A percentile compares a stretch with the other conserved stretches of the same genome.
phyloP scores from a whole-genome alignment of 2,888 invertebrate genomes.

The Heliconius erato region DNA sequence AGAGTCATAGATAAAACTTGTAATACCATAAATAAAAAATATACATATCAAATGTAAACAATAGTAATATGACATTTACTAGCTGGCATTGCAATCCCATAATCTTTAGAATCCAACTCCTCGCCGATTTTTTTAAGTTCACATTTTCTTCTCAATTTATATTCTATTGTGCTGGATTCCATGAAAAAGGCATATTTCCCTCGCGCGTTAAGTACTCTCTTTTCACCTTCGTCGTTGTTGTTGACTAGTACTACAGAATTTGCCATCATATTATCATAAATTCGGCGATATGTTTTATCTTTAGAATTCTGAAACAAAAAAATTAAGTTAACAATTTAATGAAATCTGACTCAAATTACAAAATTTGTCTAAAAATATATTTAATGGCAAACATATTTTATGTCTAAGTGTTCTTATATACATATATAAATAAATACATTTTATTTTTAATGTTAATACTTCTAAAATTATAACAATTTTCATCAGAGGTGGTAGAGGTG shows the following conservation, averaged over 20 bases:
- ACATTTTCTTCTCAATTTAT: constrained; percentile 93
- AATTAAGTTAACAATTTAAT: background rate
- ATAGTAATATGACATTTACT: constrained; percentile 84
- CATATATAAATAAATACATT: too few relatives aligned
- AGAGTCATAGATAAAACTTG: too few relatives aligned
- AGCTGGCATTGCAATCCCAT: constrained; percentile 94
- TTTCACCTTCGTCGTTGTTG: constrained; percentile 93
- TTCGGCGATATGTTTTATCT: constrained; percentile 93
- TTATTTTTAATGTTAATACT: too few relatives aligned
- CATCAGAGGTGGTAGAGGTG: too few relatives aligned
- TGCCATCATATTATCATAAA: constrained; percentile 95
- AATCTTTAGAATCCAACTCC: constrained; percentile 92
- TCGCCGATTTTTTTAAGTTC: constrained; percentile 92
- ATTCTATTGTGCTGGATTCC: constrained; percentile 98
- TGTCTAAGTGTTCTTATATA: too few relatives aligned
- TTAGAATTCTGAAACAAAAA: constrained; percentile 86
- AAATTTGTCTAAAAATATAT: too few relatives aligned
- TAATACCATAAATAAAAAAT: too few relatives aligned
- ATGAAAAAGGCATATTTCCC: constrained; percentile 95
- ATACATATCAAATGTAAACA: background rate
- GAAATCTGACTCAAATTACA: too few relatives aligned
- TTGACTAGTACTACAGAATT: constrained; percentile 91
- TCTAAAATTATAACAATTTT: too few relatives aligned
- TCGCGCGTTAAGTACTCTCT: constrained; percentile 87
- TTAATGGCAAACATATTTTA: too few relatives aligned